These are phyloP conservation scores for Sesia bembeciformis DNA, from an alignment of 2,888 invertebrate genomes.

Conservation along the genomic window DNA sequence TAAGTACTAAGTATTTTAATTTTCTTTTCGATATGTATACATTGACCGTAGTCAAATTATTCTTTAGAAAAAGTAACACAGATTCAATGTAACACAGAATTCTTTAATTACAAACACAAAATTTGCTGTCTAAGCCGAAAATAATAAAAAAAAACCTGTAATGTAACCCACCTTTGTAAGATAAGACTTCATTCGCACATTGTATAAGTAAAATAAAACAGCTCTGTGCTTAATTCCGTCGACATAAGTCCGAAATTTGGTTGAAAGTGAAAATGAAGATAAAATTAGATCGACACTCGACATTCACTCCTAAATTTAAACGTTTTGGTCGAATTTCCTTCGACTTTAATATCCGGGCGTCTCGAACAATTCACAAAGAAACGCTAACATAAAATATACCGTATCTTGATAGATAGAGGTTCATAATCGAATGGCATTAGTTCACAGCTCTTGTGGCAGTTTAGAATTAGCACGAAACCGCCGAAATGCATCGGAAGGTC, in stretches of 20 bases:
- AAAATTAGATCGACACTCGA: background rate
- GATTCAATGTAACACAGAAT: background rate
- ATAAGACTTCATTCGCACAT: constrained; percentile 7
- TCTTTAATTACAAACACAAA: constrained; percentile 2
- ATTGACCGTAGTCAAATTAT: too few species aligned
- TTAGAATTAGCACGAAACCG: constrained; percentile 42
- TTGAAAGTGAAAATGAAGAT: background rate
- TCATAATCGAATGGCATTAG: constrained; percentile 18
- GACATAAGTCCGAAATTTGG: background rate
- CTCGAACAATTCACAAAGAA: constrained; percentile 7
- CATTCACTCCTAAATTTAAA: background rate
- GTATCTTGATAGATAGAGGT: constrained; percentile 24
- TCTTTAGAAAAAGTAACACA: too few species aligned
- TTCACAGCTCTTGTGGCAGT: constrained; percentile 23
- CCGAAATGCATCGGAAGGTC: constrained; percentile 74
- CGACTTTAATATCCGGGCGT: constrained; percentile 14
- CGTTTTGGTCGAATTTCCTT: constrained; percentile 34
- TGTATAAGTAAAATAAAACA: background rate
- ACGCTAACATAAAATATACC: constrained; percentile 25
- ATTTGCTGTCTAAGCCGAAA: constrained; percentile 11
- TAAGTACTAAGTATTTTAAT: too few species aligned
- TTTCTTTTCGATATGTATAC: too few species aligned
- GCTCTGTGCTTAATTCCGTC: background rate
- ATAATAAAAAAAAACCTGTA: constrained; percentile 13
- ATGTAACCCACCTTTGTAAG: constrained; percentile 14